Evolutionary conservation across 2,888 invertebrate genomes (phyloP), one percentile per base, ranked within the genome.

Genomic region (Nomada ruficornis): DNA sequence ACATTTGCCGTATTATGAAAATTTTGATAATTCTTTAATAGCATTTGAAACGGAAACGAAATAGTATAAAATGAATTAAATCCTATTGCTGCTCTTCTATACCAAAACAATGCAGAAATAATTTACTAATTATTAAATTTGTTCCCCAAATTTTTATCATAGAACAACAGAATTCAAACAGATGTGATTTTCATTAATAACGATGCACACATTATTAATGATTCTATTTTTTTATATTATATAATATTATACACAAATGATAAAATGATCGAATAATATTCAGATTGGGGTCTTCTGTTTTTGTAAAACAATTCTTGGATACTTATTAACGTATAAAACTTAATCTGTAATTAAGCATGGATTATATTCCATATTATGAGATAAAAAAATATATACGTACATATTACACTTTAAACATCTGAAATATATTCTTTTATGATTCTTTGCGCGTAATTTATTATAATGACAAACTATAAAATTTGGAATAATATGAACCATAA

Each of bases 201-300:
- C 54, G 36, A n/a, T 59, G 63, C 72, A 15, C 50, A 9, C 52
- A 29, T 57, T 15, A 64, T 10, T 76, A 36, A 55, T 70, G 42
- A n/a, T 47, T 63, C 15, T 52, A 20, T 42, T 5, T 65, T 65
- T 52, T 63, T 54, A 62, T 62, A 63, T 11, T 63, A 23, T 23
- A 13, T 57, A 63, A 13, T 29, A 76, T 47, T 55, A 26, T 63
- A 4, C n/a, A 59, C 50, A 57, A 72, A 64, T 57, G 59, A 57
- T 26, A 64, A 59, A 63, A 77, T 55, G 23, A 23, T 36, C 71
- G 65, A 59, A 54, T 64, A 80, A 73, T 18, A 73, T 77, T 79
- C 69, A 77, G 77, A 79, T 77, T 79, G 77, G 70, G 79, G 79
- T 59, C 79, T 77, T 79, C 26, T 74, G 2, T 59, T 7, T 60